A percentile compares a stretch with the other conserved stretches of the same genome.
phyloP scores from a whole-genome alignment of 2,888 invertebrate species.

The Parapristionchus giblindavisi region DNA sequence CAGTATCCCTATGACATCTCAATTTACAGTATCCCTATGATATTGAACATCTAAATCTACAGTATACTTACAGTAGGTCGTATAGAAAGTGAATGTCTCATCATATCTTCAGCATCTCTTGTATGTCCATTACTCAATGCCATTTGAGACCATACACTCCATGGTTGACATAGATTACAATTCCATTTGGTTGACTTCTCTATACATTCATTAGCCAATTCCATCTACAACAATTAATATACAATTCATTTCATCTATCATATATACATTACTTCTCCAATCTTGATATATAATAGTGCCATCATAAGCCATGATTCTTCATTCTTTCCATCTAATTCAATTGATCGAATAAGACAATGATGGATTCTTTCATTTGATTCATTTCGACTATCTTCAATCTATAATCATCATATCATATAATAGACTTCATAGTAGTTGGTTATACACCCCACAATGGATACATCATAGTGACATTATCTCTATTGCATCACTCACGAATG shows the following conservation, averaged over 20 bases:
- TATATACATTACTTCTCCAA: slow-evolving; percentile 11
- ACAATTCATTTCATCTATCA: background rate
- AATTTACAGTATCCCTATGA: too few species aligned
- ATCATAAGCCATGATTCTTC: slow-evolving; percentile 35
- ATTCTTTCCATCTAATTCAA: slow-evolving; percentile 16
- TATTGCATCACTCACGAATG: too few species aligned
- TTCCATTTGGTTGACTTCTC: slow-evolving; percentile 36
- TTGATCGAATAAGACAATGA: slow-evolving; percentile 15
- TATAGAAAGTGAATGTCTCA: slow-evolving; percentile 28
- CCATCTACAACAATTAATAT: background rate
- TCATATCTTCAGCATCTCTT: slow-evolving; percentile 20
- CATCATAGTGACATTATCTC: too few species aligned
- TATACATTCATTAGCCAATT: background rate
- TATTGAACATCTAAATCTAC: too few species aligned
- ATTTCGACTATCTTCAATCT: slow-evolving; percentile 9
- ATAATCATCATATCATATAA: background rate
- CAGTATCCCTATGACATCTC: too few species aligned
- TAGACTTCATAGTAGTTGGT: too few species aligned
- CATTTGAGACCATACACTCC: slow-evolving; percentile 22
- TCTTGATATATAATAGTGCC: background rate
- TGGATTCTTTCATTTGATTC: background rate
- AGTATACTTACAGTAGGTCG: slow-evolving; percentile 23
- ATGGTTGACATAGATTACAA: background rate
- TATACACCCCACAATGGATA: too few species aligned
- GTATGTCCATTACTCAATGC: background rate